These are phyloP conservation scores for Sesamia nonagrioides DNA, from an alignment of 1,140 invertebrate genomes.

Conservation along the genomic window DNA sequence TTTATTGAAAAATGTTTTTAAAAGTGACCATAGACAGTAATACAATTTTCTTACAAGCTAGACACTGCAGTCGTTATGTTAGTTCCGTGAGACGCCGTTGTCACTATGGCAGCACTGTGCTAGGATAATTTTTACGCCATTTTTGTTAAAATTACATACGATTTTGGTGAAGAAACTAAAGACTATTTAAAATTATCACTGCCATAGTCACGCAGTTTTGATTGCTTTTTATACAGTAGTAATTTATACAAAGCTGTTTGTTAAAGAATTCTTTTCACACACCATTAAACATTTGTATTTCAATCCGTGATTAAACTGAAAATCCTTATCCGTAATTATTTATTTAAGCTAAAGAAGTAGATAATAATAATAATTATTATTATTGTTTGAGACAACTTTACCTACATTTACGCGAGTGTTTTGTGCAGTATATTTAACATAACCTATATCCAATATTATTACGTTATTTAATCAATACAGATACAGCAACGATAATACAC, in stretches of 20 bases:
- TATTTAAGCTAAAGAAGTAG: too few species aligned
- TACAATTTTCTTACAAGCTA: slow-evolving; percentile 12
- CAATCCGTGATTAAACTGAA: not conserved
- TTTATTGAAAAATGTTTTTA: not conserved
- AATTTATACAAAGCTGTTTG: not conserved
- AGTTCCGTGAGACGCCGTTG: slow-evolving; percentile 6
- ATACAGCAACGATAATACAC: too few species aligned
- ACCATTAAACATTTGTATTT: not conserved
- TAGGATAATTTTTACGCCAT: not conserved
- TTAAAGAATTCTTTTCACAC: not conserved
- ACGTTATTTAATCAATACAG: too few species aligned
- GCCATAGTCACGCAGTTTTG: slow-evolving; percentile 12
- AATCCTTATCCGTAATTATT: too few species aligned
- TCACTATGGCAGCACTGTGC: slow-evolving; percentile 34
- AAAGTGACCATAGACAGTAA: slow-evolving; percentile 5
- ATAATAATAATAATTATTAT: too few species aligned
- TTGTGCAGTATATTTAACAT: too few species aligned
- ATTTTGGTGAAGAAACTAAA: slow-evolving; percentile 5
- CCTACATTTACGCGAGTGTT: too few species aligned
- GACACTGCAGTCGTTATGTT: slow-evolving; percentile 30
- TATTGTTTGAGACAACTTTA: too few species aligned
- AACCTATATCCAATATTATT: too few species aligned
- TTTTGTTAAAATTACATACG: not conserved
- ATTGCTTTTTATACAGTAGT: not conserved
- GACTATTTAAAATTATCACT: not conserved